Conservation (phyloP, 1,140 invertebrate species). For the Vanessa atalanta region DNA sequence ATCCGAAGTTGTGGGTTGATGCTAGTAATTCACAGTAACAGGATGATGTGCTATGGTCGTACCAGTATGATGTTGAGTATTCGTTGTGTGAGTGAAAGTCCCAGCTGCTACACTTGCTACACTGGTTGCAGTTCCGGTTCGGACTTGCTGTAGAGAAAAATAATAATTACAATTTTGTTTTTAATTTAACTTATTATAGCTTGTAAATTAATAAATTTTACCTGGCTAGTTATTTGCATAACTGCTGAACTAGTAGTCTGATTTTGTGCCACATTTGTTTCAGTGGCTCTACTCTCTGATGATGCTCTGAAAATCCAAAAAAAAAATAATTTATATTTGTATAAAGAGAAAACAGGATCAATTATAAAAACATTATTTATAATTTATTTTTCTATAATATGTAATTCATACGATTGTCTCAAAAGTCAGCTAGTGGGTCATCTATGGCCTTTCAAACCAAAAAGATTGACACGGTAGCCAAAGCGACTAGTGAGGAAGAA, state of each 20-base stretch:
- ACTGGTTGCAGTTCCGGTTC: conserved; percentile 41
- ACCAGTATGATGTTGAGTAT: conserved; percentile 54
- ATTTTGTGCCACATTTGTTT: conserved; percentile 52
- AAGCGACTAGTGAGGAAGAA: no score
- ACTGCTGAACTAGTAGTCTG: conserved; percentile 55
- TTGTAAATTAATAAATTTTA: conserved; percentile 38
- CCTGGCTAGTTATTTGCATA: conserved; percentile 73
- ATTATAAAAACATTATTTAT: no score
- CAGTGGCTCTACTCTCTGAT: conserved; percentile 52
- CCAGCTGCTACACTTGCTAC: conserved; percentile 41
- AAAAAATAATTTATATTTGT: not conserved
- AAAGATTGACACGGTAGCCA: no score
- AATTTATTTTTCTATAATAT: no score
- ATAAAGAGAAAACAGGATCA: not conserved
- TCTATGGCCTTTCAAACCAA: no score
- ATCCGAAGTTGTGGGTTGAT: conserved; percentile 11
- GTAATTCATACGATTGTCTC: no score
- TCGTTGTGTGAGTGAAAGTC: conserved; percentile 50
- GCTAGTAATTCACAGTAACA: conserved; percentile 75
- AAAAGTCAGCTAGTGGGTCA: no score
- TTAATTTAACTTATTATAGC: no score
- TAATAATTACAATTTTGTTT: not conserved
- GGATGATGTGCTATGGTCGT: conserved; percentile 61
- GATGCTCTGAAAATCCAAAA: conserved; percentile 43
- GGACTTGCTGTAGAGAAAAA: conserved; percentile 46